These are phyloP conservation scores for Anguilla rostrata DNA, from an alignment of 2,113 vertebrate species.

Conservation along the genomic window DNA sequence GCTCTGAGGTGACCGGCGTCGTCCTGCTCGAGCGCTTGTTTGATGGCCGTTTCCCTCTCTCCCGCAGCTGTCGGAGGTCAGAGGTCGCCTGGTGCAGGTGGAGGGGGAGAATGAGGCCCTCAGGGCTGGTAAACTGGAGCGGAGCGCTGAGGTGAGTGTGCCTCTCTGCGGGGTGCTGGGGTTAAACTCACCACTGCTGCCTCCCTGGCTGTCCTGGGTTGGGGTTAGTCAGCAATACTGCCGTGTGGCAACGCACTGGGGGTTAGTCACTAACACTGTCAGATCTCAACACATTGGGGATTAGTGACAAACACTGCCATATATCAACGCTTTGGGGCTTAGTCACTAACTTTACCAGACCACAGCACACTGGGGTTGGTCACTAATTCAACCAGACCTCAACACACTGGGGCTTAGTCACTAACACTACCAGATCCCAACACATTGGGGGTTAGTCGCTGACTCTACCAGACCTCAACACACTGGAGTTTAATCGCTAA, in stretches of 20 bases:
- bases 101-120: conserved; percentile 41
- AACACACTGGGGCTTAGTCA: neutral
- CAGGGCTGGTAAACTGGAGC: conserved; percentile 38
- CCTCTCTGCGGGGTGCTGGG: neutral
- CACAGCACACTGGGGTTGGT: neutral
- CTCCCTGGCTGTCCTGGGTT: neutral
- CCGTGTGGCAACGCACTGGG: neutral
- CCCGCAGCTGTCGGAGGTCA: conserved; percentile 33
- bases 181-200: too few relatives aligned
- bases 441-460: conserved; percentile 28
- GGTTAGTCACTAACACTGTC: neutral
- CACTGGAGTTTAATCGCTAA: too few relatives aligned
- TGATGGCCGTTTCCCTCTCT: neutral
- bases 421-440: neutral
- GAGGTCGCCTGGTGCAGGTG: conserved; percentile 29
- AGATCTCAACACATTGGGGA: neutral
- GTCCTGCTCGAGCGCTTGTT: neutral
- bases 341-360: neutral
- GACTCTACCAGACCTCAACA: neutral
- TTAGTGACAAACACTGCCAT: too few relatives aligned
- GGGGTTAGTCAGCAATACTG: neutral
- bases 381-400: neutral
- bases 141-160: conserved; percentile 34
- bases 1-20: neutral
- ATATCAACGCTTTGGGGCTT: neutral